Conservation (phyloP, 1,140 invertebrate species). For the Lanistes nyassanus region DNA sequence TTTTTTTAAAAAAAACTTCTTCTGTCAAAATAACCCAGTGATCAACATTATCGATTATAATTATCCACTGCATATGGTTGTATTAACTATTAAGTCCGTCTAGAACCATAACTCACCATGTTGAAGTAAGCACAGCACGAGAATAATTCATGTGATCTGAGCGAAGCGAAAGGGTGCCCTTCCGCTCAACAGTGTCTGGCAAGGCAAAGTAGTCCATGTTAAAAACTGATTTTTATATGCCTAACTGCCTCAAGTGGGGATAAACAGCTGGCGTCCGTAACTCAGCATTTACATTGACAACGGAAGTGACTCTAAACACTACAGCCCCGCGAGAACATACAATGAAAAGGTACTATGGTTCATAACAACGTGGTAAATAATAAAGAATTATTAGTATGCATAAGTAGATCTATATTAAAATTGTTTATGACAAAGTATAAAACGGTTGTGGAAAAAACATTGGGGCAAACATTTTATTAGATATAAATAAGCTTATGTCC, state of each 20-base stretch:
- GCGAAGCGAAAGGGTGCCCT: constrained; percentile 60
- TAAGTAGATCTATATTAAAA: neutral
- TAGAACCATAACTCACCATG: constrained; percentile 50
- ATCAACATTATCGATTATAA: neutral
- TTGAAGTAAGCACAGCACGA: constrained; percentile 60
- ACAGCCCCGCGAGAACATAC: neutral
- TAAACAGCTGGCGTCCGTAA: neutral
- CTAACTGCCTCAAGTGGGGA: neutral
- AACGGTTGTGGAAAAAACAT: neutral
- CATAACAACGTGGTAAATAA: neutral
- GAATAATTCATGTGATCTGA: constrained; percentile 65
- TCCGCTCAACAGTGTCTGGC: constrained; percentile 45
- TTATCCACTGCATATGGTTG: too few species aligned
- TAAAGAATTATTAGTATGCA: neutral
- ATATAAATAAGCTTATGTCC: neutral
- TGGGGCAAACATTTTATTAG: constrained; percentile 1
- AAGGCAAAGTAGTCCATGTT: constrained; percentile 4
- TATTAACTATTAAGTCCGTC: too few species aligned
- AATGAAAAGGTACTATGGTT: neutral
- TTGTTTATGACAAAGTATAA: neutral
- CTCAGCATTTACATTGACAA: constrained; percentile 57
- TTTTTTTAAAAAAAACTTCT: neutral
- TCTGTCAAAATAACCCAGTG: neutral
- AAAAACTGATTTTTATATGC: neutral
- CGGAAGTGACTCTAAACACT: constrained; percentile 45